These are phyloP conservation scores for Drosophila murphyi DNA, from an alignment of 1,140 invertebrate species.

Conservation along the genomic window DNA sequence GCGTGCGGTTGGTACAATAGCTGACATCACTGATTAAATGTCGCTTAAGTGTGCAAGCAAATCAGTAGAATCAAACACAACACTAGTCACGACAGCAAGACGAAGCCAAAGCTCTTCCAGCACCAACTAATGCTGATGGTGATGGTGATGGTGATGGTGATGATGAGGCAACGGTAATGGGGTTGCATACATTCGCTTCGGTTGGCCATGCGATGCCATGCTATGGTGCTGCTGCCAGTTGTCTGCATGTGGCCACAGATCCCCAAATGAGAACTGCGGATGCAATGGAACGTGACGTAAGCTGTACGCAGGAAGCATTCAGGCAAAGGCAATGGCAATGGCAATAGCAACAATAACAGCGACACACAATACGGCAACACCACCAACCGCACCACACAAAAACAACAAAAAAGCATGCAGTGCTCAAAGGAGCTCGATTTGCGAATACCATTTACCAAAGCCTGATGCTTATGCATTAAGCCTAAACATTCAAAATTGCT, in stretches of 20 bases:
- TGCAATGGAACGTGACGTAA: conserved; percentile 47
- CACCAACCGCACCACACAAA: background rate
- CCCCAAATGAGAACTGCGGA: conserved; percentile 30
- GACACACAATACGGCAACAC: no score
- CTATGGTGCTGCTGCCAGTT: background rate
- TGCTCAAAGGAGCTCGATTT: background rate
- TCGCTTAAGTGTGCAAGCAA: conserved; percentile 78
- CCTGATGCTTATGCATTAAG: no score
- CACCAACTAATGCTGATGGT: background rate
- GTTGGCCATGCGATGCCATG: background rate
- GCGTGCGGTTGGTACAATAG: conserved; percentile 56
- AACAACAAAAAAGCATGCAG: background rate
- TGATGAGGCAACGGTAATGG: background rate
- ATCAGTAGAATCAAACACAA: conserved; percentile 47
- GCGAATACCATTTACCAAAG: no score
- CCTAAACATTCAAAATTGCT: no score
- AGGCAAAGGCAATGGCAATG: background rate
- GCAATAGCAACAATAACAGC: background rate
- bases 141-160: background rate
- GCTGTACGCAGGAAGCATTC: conserved; percentile 31
- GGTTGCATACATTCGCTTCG: conserved; percentile 2
- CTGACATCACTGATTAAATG: conserved; percentile 74
- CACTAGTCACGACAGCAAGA: conserved; percentile 1
- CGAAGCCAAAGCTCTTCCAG: background rate
- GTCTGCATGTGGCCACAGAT: conserved; percentile 32